phyloP scores from a whole-genome alignment of 2,797 vertebrate species.

The Manis javanica region DNA sequence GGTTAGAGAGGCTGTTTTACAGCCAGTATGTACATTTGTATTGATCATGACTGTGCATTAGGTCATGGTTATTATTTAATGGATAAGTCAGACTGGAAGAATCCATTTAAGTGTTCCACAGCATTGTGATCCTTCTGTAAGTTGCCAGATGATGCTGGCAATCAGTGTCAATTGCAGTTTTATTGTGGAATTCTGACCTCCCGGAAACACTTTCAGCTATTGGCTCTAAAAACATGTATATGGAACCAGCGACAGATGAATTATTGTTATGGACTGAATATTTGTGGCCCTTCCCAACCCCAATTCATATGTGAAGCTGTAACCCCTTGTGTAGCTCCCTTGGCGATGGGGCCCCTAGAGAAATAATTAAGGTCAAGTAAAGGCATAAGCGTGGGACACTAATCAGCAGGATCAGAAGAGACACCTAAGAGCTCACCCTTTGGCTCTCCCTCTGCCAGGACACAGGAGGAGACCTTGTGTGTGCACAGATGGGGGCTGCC shows the following conservation, averaged over 20 bases:
- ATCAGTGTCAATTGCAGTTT: constrained; percentile 32
- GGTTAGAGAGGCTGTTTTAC: constrained; percentile 79
- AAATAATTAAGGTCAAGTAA: not conserved
- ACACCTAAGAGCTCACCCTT: not conserved
- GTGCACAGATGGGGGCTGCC: too few relatives aligned
- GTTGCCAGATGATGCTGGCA: constrained; percentile 22
- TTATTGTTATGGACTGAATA: not conserved
- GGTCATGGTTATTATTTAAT: constrained; percentile 82
- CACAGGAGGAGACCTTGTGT: not conserved
- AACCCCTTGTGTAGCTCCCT: not conserved
- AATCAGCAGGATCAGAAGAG: not conserved
- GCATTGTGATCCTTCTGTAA: constrained; percentile 67
- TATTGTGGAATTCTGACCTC: constrained; percentile 58
- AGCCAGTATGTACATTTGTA: constrained; percentile 77
- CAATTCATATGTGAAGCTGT: not conserved
- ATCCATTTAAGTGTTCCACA: constrained; percentile 74
- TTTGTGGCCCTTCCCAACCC: not conserved
- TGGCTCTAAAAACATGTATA: not conserved
- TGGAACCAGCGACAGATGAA: not conserved
- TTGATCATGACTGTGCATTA: constrained; percentile 81
- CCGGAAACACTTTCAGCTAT: not conserved
- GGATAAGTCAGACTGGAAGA: constrained; percentile 71
- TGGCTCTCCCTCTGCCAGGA: not conserved
- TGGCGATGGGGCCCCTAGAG: not conserved
- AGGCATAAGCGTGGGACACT: not conserved